Conservation (phyloP, 2,888 invertebrate genomes). For the Platycnemis pennipes region DNA sequence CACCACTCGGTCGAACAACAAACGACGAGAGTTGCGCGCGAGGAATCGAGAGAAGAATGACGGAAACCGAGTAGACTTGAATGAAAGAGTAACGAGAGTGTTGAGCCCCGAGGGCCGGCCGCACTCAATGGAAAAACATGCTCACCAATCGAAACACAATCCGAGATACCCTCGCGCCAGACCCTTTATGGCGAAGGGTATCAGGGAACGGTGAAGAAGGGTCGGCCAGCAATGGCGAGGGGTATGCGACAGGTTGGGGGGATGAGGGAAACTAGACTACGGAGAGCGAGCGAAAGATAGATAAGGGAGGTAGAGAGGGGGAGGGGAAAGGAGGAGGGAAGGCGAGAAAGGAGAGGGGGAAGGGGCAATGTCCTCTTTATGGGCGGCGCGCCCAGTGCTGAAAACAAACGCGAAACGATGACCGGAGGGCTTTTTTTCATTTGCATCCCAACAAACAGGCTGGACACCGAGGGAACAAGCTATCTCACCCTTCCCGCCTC, state of each 20-base stretch:
- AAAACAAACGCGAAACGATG: conserved; percentile 67
- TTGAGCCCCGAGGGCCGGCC: neutral
- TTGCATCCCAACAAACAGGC: conserved; percentile 66
- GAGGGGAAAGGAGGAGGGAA: neutral
- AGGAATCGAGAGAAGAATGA: neutral
- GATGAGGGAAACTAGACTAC: neutral
- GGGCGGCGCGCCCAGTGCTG: conserved; percentile 65
- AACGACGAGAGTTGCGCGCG: neutral
- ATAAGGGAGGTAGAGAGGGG: neutral
- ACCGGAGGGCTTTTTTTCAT: conserved; percentile 65
- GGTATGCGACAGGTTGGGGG: neutral
- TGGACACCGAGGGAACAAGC: conserved; percentile 46
- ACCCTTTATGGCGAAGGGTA: neutral
- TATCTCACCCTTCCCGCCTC: neutral
- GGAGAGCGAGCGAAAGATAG: neutral
- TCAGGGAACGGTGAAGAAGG: neutral
- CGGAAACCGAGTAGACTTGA: neutral
- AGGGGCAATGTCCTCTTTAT: conserved; percentile 55
- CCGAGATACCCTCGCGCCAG: neutral
- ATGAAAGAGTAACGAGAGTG: neutral
- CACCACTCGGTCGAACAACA: neutral
- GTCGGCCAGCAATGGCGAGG: neutral
- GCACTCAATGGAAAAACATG: neutral
- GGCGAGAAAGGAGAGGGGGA: neutral
- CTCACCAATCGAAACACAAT: conserved; percentile 1